Percentiles rank a stretch among this genome's conserved stretches.
Conservation (phyloP, 2,113 vertebrate genomes). For the Brachionichthys hirsutus region DNA sequence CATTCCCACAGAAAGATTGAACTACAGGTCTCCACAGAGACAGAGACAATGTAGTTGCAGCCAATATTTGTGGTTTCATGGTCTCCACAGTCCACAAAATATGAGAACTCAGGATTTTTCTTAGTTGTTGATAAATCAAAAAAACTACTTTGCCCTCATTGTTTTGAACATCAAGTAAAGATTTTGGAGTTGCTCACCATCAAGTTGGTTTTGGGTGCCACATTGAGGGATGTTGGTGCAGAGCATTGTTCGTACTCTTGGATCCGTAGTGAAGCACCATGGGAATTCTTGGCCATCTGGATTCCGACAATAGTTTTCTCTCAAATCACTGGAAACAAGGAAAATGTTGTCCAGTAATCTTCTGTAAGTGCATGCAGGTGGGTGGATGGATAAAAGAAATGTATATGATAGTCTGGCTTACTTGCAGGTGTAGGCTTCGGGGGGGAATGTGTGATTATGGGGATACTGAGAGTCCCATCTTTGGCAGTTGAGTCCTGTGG, state of each 20-base stretch:
- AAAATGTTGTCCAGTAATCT: constrained; percentile 13
- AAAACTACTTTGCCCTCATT: constrained; percentile 9
- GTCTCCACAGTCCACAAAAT: constrained; percentile 27
- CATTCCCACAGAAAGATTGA: constrained; percentile 63
- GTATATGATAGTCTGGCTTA: constrained; percentile 72
- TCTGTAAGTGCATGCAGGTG: constrained; percentile 69
- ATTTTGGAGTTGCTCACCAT: constrained; percentile 56
- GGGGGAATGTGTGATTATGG: constrained; percentile 89
- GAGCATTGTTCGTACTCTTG: constrained; percentile 86
- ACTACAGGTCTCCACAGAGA: constrained; percentile 38
- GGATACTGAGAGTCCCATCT: constrained; percentile 93
- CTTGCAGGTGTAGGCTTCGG: constrained; percentile 95
- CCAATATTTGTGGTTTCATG: constrained; percentile 28
- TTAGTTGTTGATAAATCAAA: neutral
- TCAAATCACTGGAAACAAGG: constrained; percentile 83
- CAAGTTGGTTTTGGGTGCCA: constrained; percentile 61
- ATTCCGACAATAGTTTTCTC: constrained; percentile 97
- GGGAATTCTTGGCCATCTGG: constrained; percentile 94
- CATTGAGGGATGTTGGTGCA: constrained; percentile 95
- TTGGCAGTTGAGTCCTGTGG: constrained; percentile 88
- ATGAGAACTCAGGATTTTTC: constrained; percentile 13
- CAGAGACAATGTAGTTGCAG: constrained; percentile 14
- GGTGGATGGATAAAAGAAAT: constrained; percentile 5
- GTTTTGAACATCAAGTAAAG: constrained; percentile 26
- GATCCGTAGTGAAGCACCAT: constrained; percentile 97